Base-by-base conservation (phyloP, 2,888 invertebrate genomes). In the Andrena camellia region DNA sequence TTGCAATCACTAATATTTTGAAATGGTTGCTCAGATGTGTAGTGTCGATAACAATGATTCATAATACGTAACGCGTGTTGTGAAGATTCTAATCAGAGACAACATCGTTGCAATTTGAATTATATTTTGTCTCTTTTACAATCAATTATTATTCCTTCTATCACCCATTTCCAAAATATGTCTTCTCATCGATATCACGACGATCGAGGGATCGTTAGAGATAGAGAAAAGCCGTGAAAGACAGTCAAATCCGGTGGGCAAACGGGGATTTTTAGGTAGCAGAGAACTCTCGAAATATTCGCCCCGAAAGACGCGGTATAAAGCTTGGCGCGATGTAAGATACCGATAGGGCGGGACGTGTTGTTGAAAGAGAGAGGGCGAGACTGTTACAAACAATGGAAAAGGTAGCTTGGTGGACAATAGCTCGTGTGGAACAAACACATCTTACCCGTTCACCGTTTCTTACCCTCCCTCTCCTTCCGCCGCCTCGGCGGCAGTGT, bases 371-470 rank as follows among this genome's bases (percentile, higher is more conserved):
- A 83, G 86, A 84, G 87, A 86, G 85, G 86, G 84, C 87, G 91
- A 91, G 91, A 90, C 90, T 89, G 90, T 90, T 90, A 93, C 93
- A 91, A 93, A 93, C 92, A 93, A 93, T 93, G 86, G 91, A 90
- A 92, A 92, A 91, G 92, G 91, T 91, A 92, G 90, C 92, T 90
- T 90, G 87, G 90, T 89, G 90, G 91, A 93, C 93, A 93, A 93
- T 93, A 90, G 92, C 92, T 92, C 90, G 93, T 92, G 92, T 93
- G 93, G 92, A 93, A 93, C 93, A 93, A 93, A 94, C 92, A 91
- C 93, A 91, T 92, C 93, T 92, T 92, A 91, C 88, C 86, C 88
- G 84, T 87, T 88, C 87, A 79, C 86, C 79, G 88, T 87, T 88
- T 88, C 90, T 88, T 89, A 88, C 89, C 86, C 86, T 84, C 78